Evolutionary conservation across 2,888 invertebrate genomes (phyloP).

Genomic region (Rotaria magnacalcarata): DNA sequence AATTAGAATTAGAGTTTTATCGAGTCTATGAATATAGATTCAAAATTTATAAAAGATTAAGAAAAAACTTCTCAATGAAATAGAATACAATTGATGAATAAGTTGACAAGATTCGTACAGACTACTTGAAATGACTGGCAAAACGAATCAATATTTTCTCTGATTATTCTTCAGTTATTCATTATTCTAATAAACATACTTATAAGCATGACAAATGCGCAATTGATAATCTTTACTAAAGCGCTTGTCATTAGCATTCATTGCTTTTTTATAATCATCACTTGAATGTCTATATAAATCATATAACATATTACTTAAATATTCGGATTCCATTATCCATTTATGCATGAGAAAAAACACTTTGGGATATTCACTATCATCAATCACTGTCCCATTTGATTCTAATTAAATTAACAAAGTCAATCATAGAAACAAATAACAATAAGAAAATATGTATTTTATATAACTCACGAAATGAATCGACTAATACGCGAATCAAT

Average conservation of each 20-base stretch:
- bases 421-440: no score
- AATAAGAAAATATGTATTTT: neutral
- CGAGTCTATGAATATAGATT: no score
- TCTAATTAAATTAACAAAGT: neutral
- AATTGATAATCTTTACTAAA: constrained; percentile 45
- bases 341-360: constrained; percentile 52
- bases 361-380: constrained; percentile 42
- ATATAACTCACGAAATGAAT: constrained; percentile 41
- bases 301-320: constrained; percentile 53
- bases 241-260: constrained; percentile 27
- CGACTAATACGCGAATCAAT: constrained; percentile 42
- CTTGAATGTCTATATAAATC: constrained; percentile 41
- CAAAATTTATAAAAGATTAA: no score
- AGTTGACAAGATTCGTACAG: no score
- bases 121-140: no score
- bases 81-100: no score
- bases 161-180: neutral
- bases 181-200: constrained; percentile 48
- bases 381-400: constrained; percentile 26
- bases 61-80: no score
- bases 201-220: constrained; percentile 55
- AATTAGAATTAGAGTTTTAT: no score
- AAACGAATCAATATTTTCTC: neutral
- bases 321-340: constrained; percentile 60
- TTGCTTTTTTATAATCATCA: constrained; percentile 37